Evolutionary conservation across 2,113 vertebrate genomes (phyloP).

Genomic region (Catharus minimus): DNA sequence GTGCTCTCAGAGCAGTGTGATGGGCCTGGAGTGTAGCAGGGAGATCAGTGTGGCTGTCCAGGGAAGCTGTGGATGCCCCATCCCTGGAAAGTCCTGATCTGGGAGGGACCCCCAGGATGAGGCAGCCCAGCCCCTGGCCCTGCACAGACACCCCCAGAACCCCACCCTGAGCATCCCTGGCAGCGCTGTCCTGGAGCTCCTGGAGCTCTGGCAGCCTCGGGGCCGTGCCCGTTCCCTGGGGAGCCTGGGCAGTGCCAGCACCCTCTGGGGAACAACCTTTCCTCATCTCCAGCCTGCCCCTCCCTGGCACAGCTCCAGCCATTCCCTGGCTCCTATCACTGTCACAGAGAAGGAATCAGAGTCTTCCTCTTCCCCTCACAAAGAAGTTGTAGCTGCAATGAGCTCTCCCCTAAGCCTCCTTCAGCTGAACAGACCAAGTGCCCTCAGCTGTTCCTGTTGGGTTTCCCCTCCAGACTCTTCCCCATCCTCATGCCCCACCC

Average conservation of each 20-base stretch:
- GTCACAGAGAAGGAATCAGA: neutral
- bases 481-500: neutral
- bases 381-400: neutral
- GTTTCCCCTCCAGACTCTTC: no score
- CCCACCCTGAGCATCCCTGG: neutral
- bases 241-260: neutral
- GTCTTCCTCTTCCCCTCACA: neutral
- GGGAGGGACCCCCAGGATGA: neutral
- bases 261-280: neutral
- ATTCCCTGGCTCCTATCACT: accelerated
- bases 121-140: accelerated
- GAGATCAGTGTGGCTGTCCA: neutral
- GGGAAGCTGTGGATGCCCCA: neutral
- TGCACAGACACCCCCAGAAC: neutral
- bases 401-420: neutral
- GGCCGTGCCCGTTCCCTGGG: neutral
- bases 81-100: neutral
- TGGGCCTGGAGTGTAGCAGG: accelerated
- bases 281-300: accelerated
- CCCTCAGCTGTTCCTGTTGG: neutral
- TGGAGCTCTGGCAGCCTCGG: neutral
- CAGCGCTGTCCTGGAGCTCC: neutral
- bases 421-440: neutral
- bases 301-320: neutral
- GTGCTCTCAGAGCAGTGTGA: neutral